Evolutionary conservation across 2,113 vertebrate genomes (phyloP).

Genomic region (Lutjanus erythropterus): DNA sequence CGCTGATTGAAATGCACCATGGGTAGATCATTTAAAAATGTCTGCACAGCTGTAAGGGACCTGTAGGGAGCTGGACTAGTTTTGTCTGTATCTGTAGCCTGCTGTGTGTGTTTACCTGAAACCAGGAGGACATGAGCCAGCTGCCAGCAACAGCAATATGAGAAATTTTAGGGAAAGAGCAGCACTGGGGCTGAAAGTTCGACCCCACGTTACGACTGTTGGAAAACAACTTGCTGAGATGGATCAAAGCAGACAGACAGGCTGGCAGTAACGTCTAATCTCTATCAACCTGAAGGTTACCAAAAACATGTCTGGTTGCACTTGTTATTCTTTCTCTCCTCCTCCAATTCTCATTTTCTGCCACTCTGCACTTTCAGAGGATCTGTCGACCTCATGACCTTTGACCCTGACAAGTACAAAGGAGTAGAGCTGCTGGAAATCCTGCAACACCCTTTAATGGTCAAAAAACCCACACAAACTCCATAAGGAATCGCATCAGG

Average conservation of each 20-base stretch:
- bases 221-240: constrained; percentile 56
- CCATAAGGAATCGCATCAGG: not conserved
- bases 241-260: constrained; percentile 63
- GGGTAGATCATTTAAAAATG: constrained; percentile 16
- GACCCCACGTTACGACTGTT: constrained; percentile 40
- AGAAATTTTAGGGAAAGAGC: constrained; percentile 17
- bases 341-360: constrained; percentile 26
- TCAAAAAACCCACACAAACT: not conserved
- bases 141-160: constrained; percentile 38
- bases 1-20: not conserved
- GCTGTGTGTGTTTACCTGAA: constrained; percentile 45
- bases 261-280: constrained; percentile 30
- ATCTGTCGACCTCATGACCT: constrained; percentile 37
- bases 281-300: constrained; percentile 36
- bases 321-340: constrained; percentile 20
- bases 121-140: constrained; percentile 21
- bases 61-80: constrained; percentile 8
- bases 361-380: constrained; percentile 30
- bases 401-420: constrained; percentile 20
- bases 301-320: constrained; percentile 50
- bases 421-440: constrained; percentile 1
- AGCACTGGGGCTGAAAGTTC: constrained; percentile 19
- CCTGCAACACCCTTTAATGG: not conserved
- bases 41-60: constrained; percentile 19
- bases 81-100: constrained; percentile 1